Evolutionary conservation across 1,140 invertebrate genomes (phyloP), one percentile per base, ranked within the genome.

Genomic region (Eurosta solidaginis): DNA sequence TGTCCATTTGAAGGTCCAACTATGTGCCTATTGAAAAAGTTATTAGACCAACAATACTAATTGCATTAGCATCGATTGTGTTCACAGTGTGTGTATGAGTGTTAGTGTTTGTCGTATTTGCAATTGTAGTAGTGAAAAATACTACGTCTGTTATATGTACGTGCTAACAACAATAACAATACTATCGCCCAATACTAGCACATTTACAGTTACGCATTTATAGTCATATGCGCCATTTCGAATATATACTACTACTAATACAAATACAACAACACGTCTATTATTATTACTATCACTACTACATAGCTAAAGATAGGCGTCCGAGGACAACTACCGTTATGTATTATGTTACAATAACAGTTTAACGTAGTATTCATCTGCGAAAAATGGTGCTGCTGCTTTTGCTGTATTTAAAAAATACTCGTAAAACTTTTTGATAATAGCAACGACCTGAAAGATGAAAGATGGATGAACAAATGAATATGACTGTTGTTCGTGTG

Each of bases 301-400:
- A 20, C 6, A 50, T 33, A 68, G 20, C 29, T 68, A 68, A 40
- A 29, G 27, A 68, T n/a, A n/a, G 40, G 17, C 33, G 33, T 10
- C n/a, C 59, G 59, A 68, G 59, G 59, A 68, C 59, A 68, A 40
- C 59, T 68, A 33, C 33, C 59, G 27, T 68, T 68, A 68, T 68
- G 59, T 68, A 68, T 29, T 68, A 68, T 20, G 59, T 68, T 68
- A 68, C 59, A 68, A 68, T 68, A 68, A 68, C 59, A 33, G 33
- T 68, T 68, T 68, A 68, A 40, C 59, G 59, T 68, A 68, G 59
- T 68, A 68, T n/a, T 68, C 33, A 40, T 68, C 59, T 68, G 33
- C 33, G n/a, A 68, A 40, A n/a, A 68, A n/a, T 68, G 59, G 33
- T 33, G 59, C 12, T 68, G 59, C 59, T 68, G 33, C 59, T 42